phyloP scores from a whole-genome alignment of 2,113 vertebrate genomes.

The Athene noctua region DNA sequence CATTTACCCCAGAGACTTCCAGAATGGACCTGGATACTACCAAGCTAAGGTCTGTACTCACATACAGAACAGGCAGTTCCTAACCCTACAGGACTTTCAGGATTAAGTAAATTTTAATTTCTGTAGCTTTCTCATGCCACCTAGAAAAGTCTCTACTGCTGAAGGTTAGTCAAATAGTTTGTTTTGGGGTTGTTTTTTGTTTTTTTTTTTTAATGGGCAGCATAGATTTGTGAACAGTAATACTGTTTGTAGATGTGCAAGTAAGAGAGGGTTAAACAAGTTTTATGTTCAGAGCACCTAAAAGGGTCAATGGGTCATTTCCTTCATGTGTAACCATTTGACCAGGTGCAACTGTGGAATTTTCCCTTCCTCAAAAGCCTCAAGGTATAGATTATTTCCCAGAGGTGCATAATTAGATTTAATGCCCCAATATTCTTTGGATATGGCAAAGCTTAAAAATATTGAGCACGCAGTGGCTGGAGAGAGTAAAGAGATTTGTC shows the following conservation, averaged over 20 bases:
- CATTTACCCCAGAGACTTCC: neutral
- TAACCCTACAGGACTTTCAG: neutral
- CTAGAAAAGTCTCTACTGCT: neutral
- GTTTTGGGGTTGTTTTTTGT: neutral
- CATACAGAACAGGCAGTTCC: neutral
- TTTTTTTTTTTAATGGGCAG: neutral
- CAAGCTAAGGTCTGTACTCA: neutral
- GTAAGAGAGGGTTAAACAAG: conserved; percentile 52
- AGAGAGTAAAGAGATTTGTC: neutral
- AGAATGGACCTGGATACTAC: neutral
- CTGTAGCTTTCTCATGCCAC: neutral
- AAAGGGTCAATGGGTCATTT: conserved; percentile 57
- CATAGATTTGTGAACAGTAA: neutral
- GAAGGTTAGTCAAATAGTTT: neutral
- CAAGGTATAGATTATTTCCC: conserved; percentile 39
- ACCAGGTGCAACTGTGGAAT: conserved; percentile 64
- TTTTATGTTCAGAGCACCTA: conserved; percentile 34
- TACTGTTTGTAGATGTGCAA: neutral
- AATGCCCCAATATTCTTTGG: conserved; percentile 11
- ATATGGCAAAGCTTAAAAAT: conserved; percentile 4
- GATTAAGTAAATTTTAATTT: neutral
- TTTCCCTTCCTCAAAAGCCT: conserved; percentile 51
- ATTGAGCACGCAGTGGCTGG: neutral
- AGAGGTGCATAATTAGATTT: conserved; percentile 48
- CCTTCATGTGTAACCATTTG: conserved; percentile 47